A percentile compares a stretch with the other conserved stretches of the same genome.
Conservation (phyloP, 2,113 vertebrate species). For the Megaleporinus macrocephalus region DNA sequence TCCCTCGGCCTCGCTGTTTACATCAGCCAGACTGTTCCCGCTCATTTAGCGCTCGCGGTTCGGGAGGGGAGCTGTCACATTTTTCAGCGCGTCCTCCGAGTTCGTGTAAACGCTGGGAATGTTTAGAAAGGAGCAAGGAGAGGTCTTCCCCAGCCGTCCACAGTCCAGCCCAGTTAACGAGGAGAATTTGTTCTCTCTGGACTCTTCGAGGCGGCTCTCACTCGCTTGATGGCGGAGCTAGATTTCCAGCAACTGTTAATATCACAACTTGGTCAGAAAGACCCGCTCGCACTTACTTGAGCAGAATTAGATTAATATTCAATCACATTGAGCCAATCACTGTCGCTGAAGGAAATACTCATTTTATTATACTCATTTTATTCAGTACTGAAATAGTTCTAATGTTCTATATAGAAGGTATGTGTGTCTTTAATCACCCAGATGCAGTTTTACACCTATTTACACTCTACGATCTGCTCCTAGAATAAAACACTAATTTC, state of each 20-base stretch:
- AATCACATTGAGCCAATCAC: too few relatives aligned
- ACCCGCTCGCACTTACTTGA: too few relatives aligned
- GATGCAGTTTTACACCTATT: too few relatives aligned
- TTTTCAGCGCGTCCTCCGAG: constrained; percentile 45
- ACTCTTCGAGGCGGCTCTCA: background rate
- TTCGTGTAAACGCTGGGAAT: constrained; percentile 55
- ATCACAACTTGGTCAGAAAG: too few relatives aligned
- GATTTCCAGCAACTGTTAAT: background rate
- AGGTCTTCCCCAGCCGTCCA: constrained; percentile 43
- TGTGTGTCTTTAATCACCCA: too few relatives aligned
- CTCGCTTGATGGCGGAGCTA: background rate
- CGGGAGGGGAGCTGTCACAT: constrained; percentile 41
- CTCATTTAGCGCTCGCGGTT: constrained; percentile 46
- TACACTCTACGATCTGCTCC: too few relatives aligned
- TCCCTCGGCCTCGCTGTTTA: constrained; percentile 55
- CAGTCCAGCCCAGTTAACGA: background rate
- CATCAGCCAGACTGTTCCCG: constrained; percentile 53
- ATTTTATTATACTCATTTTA: too few relatives aligned
- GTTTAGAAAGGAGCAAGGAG: constrained; percentile 45
- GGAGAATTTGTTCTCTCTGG: background rate
- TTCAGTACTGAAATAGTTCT: too few relatives aligned
- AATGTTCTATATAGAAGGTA: too few relatives aligned
- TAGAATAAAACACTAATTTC: too few relatives aligned
- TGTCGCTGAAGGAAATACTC: too few relatives aligned
- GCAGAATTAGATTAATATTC: too few relatives aligned